Percentiles rank a stretch among this genome's conserved stretches.
Evolutionary conservation across 2,113 vertebrate genomes (phyloP).

Genomic region (Vidua chalybeata): DNA sequence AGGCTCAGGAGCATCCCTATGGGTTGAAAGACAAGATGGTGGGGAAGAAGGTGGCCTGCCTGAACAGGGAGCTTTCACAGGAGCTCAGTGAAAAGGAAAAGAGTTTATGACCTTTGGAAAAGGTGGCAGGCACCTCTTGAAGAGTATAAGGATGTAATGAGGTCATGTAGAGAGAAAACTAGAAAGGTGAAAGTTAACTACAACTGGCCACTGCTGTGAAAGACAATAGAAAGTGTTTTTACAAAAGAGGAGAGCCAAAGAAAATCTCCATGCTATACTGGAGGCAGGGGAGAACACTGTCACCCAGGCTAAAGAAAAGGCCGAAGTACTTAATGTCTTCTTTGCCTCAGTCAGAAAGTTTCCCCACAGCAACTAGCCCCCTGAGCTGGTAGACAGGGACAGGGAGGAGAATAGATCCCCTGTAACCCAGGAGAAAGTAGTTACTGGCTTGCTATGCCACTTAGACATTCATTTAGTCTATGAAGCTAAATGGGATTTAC

Average conservation of each 20-base stretch:
- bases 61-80: background rate
- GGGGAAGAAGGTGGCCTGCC: background rate
- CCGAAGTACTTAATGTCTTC: background rate
- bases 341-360: background rate
- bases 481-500: background rate
- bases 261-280: background rate
- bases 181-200: background rate
- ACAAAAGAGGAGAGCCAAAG: background rate
- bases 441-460: background rate
- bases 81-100: background rate
- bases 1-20: background rate
- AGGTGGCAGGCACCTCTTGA: background rate
- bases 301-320: background rate
- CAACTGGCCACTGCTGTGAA: background rate
- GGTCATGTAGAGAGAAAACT: background rate
- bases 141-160: background rate
- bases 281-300: background rate
- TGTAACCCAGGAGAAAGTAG: background rate
- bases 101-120: background rate
- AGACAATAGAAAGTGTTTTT: background rate
- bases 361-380: background rate
- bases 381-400: background rate
- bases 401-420: background rate
- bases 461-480: background rate
- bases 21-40: background rate